A percentile compares a stretch with the other conserved stretches of the same genome.
phyloP scores from a whole-genome alignment of 1,140 invertebrate genomes.

The Cydia fagiglandana region DNA sequence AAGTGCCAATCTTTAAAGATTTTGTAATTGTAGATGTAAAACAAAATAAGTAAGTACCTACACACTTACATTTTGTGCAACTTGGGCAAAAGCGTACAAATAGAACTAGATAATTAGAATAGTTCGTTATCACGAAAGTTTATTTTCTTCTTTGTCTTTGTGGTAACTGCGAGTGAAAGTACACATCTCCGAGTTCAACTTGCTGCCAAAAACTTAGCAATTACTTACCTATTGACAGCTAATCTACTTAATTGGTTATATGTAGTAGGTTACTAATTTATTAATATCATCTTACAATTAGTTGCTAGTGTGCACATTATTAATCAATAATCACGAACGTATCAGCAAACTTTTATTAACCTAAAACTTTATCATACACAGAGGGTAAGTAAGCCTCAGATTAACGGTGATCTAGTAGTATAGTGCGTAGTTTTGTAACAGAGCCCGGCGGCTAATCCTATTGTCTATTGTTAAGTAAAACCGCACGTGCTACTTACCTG shows the following conservation, averaged over 20 bases:
- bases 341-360: no score
- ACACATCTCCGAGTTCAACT: background rate
- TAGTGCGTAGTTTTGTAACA: no score
- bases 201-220: background rate
- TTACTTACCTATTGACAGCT: background rate
- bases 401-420: no score
- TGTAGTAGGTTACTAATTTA: background rate
- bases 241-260: no score
- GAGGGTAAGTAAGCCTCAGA: no score
- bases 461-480: no score
- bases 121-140: conserved; percentile 14
- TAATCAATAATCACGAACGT: no score
- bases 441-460: no score
- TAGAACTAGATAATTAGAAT: conserved; percentile 2
- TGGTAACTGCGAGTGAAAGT: conserved; percentile 5
- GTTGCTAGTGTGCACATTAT: no score
- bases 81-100: background rate
- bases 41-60: background rate
- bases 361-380: no score
- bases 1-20: no score
- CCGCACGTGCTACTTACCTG: no score
- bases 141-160: conserved; percentile 12
- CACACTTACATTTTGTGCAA: background rate
- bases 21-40: background rate
- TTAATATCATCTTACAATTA: background rate